Conservation (phyloP, 2,797 vertebrate species). For the Aphelocoma californica region DNA sequence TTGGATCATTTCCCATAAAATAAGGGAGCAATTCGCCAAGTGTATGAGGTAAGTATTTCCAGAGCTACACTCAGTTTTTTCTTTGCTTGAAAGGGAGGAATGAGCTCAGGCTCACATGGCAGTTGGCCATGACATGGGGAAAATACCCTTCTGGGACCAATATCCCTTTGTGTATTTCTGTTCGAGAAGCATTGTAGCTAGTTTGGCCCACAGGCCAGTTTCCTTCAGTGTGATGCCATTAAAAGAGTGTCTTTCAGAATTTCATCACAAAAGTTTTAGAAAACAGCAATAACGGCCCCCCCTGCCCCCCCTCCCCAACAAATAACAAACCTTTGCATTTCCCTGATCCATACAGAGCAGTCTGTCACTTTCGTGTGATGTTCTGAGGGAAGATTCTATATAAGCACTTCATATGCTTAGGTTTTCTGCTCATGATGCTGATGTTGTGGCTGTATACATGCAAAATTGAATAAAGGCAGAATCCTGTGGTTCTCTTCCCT, state of each 20-base stretch:
- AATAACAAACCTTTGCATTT: background rate
- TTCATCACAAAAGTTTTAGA: background rate
- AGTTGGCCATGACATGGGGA: conserved; percentile 50
- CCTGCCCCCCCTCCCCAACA: background rate
- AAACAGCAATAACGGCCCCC: background rate
- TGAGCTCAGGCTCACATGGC: conserved; percentile 30
- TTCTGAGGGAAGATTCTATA: background rate
- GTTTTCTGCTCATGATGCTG: background rate
- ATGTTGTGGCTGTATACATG: background rate
- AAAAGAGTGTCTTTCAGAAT: background rate
- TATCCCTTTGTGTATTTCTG: conserved; percentile 14
- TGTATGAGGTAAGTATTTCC: conserved; percentile 80
- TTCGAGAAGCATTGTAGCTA: conserved; percentile 21
- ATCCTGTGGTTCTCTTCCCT: background rate
- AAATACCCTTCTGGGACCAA: conserved; percentile 29
- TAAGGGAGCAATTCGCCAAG: conserved; percentile 79
- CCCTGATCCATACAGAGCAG: background rate
- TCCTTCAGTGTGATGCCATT: background rate
- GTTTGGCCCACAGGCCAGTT: background rate
- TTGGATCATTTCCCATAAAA: conserved; percentile 87
- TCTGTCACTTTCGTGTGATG: background rate
- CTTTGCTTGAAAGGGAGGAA: conserved; percentile 43
- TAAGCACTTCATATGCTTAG: background rate
- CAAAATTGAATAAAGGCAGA: background rate
- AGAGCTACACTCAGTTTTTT: conserved; percentile 61